phyloP scores from a whole-genome alignment of 2,797 vertebrate genomes.

The Clarias pachynema region DNA sequence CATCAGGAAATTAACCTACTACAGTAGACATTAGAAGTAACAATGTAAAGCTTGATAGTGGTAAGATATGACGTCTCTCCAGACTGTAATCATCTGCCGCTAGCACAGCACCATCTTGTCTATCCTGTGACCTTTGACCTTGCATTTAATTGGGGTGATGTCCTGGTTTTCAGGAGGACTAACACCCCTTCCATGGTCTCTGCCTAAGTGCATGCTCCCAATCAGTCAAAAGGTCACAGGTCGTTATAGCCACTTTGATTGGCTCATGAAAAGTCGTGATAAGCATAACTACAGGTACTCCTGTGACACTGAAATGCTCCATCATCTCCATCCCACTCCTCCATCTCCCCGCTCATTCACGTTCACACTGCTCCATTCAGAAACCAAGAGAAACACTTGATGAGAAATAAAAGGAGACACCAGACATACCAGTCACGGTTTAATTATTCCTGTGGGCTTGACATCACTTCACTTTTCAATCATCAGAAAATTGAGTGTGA shows the following conservation, averaged over 20 bases:
- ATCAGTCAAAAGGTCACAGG: neutral
- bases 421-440: neutral
- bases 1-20: too few relatives aligned
- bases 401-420: neutral
- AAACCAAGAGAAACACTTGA: neutral
- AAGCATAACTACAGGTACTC: neutral
- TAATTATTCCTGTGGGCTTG: neutral
- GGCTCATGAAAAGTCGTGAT: neutral
- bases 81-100: neutral
- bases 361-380: neutral
- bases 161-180: neutral
- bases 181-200: neutral
- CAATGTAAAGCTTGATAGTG: too few relatives aligned
- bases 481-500: too few relatives aligned
- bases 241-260: neutral
- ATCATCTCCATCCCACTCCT: neutral
- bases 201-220: neutral
- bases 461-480: slow-evolving; percentile 11
- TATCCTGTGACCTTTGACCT: neutral
- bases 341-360: neutral
- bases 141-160: neutral
- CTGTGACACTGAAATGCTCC: neutral
- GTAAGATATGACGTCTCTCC: neutral
- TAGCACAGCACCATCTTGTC: neutral
- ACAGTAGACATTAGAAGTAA: too few relatives aligned